Base-by-base conservation (phyloP, 2,888 invertebrate genomes). In the Ectemnius lituratus region DNA sequence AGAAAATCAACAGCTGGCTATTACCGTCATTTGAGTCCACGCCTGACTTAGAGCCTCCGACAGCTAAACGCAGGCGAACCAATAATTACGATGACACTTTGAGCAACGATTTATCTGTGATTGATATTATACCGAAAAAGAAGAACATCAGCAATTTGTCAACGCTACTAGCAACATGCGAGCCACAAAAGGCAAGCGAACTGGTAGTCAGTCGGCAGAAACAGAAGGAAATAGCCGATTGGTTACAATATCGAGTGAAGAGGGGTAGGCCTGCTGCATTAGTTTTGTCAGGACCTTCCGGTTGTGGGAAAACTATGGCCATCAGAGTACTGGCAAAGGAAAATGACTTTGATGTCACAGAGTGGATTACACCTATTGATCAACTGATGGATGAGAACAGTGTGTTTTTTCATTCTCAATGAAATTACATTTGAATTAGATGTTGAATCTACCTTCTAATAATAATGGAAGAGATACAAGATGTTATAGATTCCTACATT, bases 301-400 rank as follows among this genome's bases (percentile, higher is more conserved):
- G 98, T 0, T 94, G 94, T 87, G 97, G 97, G 0, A 98, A 98
- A 91, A 96, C 97, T 0, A 93, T 94, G 0, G 94, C 96, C 0
- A 83, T 97, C 0, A 93, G 92, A 70, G 92, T 94, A 8, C 82
- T 97, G 11, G 95, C 96, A 47, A 92, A 92, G 67, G 93, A 94
- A 82, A 90, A 94, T 76, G 91, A 92, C 37, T 91, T 93, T 46
- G 93, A 93, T 82, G 86, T 96, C 47, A 92, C 93, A 46, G 97
- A 97, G 90, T 98, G 97, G 97, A 94, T 95, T 27, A 97, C 96
- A 83, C 97, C 97, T 4, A 83, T 95, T 11, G 95, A 96, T 90
- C 93, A 94, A 82, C 94, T 94, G 68, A 92, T 93, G 73, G 93
- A 94, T 77, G 91, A 92, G 79, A 92, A 93, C 70, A 86, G 89